A percentile compares a stretch with the other conserved stretches of the same genome.
Conservation (phyloP, 1,140 invertebrate genomes). For the Orius laevigatus region DNA sequence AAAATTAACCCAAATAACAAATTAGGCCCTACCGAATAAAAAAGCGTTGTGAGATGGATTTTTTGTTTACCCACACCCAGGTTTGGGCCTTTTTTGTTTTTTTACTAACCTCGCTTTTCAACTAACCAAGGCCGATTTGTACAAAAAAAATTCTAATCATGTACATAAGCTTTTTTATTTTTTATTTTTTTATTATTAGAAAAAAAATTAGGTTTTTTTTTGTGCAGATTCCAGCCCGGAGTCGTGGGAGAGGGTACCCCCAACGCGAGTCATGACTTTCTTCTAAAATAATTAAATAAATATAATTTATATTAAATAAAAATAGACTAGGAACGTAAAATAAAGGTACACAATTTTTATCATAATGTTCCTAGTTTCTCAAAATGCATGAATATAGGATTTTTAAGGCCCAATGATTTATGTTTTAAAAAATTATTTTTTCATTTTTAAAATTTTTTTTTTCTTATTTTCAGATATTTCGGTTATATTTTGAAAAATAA, state of each 20-base stretch:
- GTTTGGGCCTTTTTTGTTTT: constrained; percentile 17
- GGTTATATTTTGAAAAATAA: not conserved
- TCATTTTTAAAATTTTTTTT: not conserved
- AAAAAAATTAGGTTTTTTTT: constrained; percentile 11
- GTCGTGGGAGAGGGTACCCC: constrained; percentile 14
- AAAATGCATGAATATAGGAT: not conserved
- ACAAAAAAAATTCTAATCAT: too few relatives aligned
- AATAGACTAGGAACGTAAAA: constrained; percentile 3
- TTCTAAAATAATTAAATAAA: constrained; percentile 7
- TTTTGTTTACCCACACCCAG: constrained; percentile 4
- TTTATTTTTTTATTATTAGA: constrained; percentile 4
- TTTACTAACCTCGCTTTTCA: not conserved
- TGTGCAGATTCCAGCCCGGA: constrained; percentile 16
- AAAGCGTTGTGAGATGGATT: constrained; percentile 15
- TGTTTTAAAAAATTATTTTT: not conserved
- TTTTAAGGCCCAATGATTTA: not conserved
- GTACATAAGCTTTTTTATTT: not conserved
- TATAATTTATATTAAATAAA: constrained; percentile 1
- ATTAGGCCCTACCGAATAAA: constrained; percentile 10
- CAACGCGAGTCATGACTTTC: constrained; percentile 16
- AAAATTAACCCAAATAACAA: constrained; percentile 10
- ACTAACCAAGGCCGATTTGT: not conserved
- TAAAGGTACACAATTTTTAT: too few relatives aligned
- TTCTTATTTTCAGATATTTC: not conserved
- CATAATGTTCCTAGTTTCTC: not conserved